Conservation (phyloP, 2,797 vertebrate genomes). For the Xenopus petersii region DNA sequence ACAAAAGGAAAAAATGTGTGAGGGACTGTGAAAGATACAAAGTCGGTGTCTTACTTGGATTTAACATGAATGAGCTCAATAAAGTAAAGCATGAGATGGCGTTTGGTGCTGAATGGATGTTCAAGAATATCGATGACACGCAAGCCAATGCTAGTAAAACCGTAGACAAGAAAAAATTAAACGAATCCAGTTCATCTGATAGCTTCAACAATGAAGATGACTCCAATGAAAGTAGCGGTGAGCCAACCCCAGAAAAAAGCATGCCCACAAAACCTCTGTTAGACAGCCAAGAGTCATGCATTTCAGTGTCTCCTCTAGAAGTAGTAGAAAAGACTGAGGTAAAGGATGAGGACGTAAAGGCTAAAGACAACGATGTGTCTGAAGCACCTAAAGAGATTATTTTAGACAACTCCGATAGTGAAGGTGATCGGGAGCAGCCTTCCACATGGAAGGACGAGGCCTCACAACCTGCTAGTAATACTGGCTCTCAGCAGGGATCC, state of each 20-base stretch:
- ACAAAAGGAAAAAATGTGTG: conserved; percentile 84
- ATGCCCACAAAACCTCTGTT: conserved; percentile 42
- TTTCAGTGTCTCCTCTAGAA: conserved; percentile 57
- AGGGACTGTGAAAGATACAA: conserved; percentile 83
- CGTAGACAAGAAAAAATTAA: conserved; percentile 76
- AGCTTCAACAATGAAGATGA: conserved; percentile 67
- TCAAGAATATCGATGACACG: conserved; percentile 74
- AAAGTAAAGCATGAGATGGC: conserved; percentile 83
- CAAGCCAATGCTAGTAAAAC: conserved; percentile 82
- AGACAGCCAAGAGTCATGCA: conserved; percentile 57
- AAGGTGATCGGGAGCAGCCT: conserved; percentile 64
- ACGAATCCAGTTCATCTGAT: conserved; percentile 79
- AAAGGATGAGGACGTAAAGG: conserved; percentile 53
- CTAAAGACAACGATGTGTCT: conserved; percentile 38
- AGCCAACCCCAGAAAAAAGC: conserved; percentile 57
- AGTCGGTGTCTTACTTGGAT: conserved; percentile 83
- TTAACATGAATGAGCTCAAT: conserved; percentile 87
- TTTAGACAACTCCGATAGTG: conserved; percentile 67
- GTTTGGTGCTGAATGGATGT: conserved; percentile 70
- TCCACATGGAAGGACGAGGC: conserved; percentile 67
- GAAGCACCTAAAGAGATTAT: conserved; percentile 52
- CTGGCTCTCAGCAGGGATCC: conserved; percentile 68
- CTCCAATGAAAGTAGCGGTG: conserved; percentile 60
- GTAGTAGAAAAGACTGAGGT: conserved; percentile 59
- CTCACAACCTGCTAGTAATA: conserved; percentile 70